Conservation (phyloP, 2,888 invertebrate species). For the Cryptops parisi region DNA sequence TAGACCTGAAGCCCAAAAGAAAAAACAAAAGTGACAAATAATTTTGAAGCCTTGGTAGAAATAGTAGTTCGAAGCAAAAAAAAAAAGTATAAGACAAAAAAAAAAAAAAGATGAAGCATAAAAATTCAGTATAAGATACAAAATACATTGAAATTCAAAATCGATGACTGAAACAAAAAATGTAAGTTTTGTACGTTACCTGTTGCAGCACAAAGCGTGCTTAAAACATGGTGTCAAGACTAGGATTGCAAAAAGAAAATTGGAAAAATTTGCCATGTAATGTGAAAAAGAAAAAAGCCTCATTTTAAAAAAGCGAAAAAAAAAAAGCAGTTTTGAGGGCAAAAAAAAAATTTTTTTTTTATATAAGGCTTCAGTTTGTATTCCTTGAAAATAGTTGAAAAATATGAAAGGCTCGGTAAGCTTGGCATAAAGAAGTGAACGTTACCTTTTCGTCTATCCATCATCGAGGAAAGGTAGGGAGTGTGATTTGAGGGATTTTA, state of each 20-base stretch:
- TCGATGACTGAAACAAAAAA: neutral
- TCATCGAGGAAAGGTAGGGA: conserved; percentile 1
- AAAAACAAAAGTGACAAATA: neutral
- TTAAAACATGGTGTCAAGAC: neutral
- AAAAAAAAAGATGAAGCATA: conserved; percentile 3
- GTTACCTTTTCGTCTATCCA: neutral
- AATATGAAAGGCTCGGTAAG: too few species aligned
- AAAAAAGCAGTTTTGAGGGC: too few species aligned
- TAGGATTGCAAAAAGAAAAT: neutral
- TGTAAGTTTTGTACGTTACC: too few species aligned
- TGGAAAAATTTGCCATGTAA: too few species aligned
- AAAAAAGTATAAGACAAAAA: neutral
- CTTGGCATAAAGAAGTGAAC: too few species aligned
- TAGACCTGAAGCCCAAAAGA: conserved; percentile 3
- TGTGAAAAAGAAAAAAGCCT: too few species aligned
- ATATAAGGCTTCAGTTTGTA: too few species aligned
- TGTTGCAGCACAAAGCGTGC: too few species aligned
- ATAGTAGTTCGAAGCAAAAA: neutral
- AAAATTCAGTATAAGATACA: too few species aligned
- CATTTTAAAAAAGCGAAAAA: too few species aligned
- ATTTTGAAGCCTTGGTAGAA: neutral
- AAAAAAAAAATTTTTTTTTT: too few species aligned
- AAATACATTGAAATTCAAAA: neutral
- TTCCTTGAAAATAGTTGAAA: too few species aligned
- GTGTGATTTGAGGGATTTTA: neutral